Evolutionary conservation across 2,113 vertebrate species (phyloP).

Genomic region (Piaya cayana): DNA sequence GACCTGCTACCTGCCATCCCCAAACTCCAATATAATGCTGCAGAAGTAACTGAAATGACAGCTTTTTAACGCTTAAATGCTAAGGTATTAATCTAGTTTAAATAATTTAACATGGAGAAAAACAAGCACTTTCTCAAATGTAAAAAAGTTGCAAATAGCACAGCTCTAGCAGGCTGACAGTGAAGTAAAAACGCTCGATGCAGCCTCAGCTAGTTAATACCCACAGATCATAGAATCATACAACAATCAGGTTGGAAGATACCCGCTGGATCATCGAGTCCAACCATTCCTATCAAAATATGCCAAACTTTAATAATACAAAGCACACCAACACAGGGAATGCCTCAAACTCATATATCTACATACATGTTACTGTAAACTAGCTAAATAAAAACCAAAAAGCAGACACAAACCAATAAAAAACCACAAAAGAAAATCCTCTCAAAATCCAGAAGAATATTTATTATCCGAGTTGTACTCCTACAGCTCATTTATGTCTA

Average conservation of each 20-base stretch:
- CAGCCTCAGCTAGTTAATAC: neutral
- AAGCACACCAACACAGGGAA: neutral
- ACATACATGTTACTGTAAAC: neutral
- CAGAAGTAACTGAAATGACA: neutral
- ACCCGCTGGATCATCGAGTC: no score
- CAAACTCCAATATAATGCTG: neutral
- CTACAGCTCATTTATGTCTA: neutral
- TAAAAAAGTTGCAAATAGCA: neutral
- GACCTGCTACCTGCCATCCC: accelerated
- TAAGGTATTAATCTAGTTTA: neutral
- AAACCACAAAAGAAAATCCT: neutral
- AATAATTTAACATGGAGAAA: neutral
- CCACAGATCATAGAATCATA: no score
- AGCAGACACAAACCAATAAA: neutral
- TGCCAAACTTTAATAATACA: neutral
- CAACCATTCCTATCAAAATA: no score
- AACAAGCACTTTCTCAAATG: neutral
- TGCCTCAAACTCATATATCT: neutral
- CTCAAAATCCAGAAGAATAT: neutral
- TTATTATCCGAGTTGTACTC: neutral
- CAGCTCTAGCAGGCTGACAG: neutral
- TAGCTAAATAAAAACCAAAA: neutral
- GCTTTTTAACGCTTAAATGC: neutral
- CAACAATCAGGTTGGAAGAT: no score
- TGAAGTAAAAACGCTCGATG: neutral